Percentiles rank a stretch among this genome's conserved stretches.
Conservation (phyloP, 2,888 invertebrate species). For the Drosophila formosana region DNA sequence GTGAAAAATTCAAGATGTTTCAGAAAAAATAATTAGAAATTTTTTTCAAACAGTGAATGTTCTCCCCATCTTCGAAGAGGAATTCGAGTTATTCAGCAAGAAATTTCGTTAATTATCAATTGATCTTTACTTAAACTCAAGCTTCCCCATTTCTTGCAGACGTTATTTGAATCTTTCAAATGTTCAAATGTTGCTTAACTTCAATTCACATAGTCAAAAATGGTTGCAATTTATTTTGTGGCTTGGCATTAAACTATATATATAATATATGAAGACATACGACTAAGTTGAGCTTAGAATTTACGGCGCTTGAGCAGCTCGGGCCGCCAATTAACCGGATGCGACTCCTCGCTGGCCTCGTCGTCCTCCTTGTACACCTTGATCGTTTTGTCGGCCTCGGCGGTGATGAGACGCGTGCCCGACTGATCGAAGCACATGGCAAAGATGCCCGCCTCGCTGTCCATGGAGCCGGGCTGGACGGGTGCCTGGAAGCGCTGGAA, state of each 20-base stretch:
- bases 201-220: background rate
- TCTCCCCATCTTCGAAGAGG: too few species aligned
- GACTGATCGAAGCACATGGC: slow-evolving; percentile 97
- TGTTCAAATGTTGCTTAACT: too few species aligned
- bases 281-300: slow-evolving; percentile 87
- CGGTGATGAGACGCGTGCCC: slow-evolving; percentile 97
- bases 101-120: too few species aligned
- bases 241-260: too few species aligned
- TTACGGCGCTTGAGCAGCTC: slow-evolving; percentile 97
- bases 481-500: slow-evolving; percentile 97
- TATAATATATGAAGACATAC: background rate
- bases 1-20: background rate
- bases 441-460: slow-evolving; percentile 99
- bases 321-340: slow-evolving; percentile 99
- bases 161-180: too few species aligned
- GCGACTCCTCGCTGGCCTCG: slow-evolving; percentile 96
- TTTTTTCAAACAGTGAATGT: too few species aligned
- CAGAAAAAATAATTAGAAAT: too few species aligned
- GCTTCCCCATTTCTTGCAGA: too few species aligned
- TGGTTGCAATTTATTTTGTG: slow-evolving; percentile 7
- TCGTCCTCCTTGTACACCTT: slow-evolving; percentile 99
- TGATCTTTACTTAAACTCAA: too few species aligned
- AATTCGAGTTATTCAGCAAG: too few species aligned
- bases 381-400: slow-evolving; percentile 99
- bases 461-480: slow-evolving; percentile 99